Evolutionary conservation across 2,113 vertebrate genomes (phyloP).

Genomic region (Chionodraco myersi): DNA sequence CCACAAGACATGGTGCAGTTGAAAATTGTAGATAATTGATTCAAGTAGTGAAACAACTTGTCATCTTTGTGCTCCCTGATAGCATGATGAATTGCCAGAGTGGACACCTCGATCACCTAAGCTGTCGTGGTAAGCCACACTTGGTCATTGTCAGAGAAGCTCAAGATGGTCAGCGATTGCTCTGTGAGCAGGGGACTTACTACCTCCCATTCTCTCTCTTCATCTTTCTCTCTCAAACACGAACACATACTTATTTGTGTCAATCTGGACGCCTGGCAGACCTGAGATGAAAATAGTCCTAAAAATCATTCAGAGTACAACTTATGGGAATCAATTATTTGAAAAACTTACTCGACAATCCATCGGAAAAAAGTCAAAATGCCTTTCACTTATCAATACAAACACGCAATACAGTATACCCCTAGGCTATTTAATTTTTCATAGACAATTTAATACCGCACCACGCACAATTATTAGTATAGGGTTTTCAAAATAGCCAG

Average conservation of each 20-base stretch:
- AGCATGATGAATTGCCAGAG: constrained; percentile 84
- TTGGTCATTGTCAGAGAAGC: constrained; percentile 84
- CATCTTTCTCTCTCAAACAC: constrained; percentile 25
- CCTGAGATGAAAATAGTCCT: constrained; percentile 48
- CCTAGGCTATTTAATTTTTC: background rate
- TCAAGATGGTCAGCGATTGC: constrained; percentile 75
- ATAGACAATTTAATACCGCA: constrained; percentile 9
- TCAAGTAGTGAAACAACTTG: constrained; percentile 78
- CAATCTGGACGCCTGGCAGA: constrained; percentile 46
- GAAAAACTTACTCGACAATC: constrained; percentile 11
- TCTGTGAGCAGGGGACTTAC: constrained; percentile 52
- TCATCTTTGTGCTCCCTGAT: constrained; percentile 75
- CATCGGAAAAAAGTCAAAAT: background rate
- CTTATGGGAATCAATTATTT: constrained; percentile 16
- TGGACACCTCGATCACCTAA: constrained; percentile 81
- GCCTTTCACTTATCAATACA: background rate
- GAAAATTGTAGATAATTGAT: constrained; percentile 76
- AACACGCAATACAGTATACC: background rate
- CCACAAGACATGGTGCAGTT: constrained; percentile 54
- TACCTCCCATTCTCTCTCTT: constrained; percentile 26
- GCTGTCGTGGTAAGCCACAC: constrained; percentile 78
- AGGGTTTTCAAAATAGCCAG: constrained; percentile 3
- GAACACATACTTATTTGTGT: constrained; percentile 65
- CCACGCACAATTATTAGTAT: background rate
- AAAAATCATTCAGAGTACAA: constrained; percentile 22